phyloP scores from a whole-genome alignment of 2,888 invertebrate genomes.

The Plebejus anna region DNA sequence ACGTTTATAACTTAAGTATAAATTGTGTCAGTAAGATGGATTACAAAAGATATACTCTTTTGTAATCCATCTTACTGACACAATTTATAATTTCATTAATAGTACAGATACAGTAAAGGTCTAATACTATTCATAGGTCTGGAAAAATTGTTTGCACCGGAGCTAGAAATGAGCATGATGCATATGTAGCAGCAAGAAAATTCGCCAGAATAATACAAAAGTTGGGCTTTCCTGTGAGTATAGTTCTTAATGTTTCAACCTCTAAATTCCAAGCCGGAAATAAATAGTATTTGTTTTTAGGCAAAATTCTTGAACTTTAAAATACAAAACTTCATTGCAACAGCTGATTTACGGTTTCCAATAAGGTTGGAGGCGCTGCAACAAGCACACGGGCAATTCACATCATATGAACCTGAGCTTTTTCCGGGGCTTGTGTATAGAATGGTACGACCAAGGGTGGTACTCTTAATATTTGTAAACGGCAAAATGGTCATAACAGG shows the following conservation, averaged over 20 bases:
- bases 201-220: constrained; percentile 91
- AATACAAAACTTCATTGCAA: constrained; percentile 88
- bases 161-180: constrained; percentile 87
- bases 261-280: background rate
- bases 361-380: constrained; percentile 86
- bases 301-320: constrained; percentile 88
- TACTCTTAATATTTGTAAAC: constrained; percentile 98
- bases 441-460: constrained; percentile 97
- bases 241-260: background rate
- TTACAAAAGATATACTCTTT: background rate
- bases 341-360: constrained; percentile 87
- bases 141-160: constrained; percentile 92
- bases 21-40: too few relatives aligned
- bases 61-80: background rate
- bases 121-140: constrained; percentile 74
- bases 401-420: constrained; percentile 97
- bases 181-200: constrained; percentile 87
- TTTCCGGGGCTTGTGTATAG: constrained; percentile 99
- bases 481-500: constrained; percentile 98
- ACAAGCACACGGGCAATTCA: constrained; percentile 87
- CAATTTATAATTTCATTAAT: background rate
- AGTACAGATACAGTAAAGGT: background rate
- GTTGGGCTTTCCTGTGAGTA: constrained; percentile 81
- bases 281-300: constrained; percentile 51
- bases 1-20: constrained; percentile 9